Evolutionary conservation across 2,888 invertebrate species (phyloP).

Genomic region (Sinodicranocentrus sp.): DNA sequence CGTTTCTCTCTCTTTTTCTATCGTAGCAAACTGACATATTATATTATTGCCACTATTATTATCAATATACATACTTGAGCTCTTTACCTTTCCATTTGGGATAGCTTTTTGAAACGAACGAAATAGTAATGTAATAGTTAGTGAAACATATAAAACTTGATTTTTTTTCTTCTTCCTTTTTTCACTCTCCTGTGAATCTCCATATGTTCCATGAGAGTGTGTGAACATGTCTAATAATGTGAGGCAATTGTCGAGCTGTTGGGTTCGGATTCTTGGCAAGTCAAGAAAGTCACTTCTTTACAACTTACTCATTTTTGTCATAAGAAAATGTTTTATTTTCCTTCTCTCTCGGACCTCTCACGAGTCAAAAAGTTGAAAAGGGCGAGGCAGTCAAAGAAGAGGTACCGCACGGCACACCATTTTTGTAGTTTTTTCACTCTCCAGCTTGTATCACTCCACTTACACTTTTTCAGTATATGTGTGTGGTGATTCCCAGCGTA

Average conservation of each 20-base stretch:
- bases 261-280: background rate
- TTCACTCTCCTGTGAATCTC: slow-evolving; percentile 6
- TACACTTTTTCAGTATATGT: no score
- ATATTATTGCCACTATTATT: slow-evolving; percentile 40
- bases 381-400: slow-evolving; percentile 24
- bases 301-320: slow-evolving; percentile 9
- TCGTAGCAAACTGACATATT: slow-evolving; percentile 28
- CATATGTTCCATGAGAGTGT: slow-evolving; percentile 6
- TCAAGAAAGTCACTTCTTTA: slow-evolving; percentile 10
- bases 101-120: slow-evolving; percentile 11
- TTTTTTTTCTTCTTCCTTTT: background rate
- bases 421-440: slow-evolving; percentile 4
- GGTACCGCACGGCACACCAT: slow-evolving; percentile 23
- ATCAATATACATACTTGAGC: slow-evolving; percentile 16
- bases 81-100: slow-evolving; percentile 17
- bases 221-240: slow-evolving; percentile 29
- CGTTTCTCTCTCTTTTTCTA: background rate
- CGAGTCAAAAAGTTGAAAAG: slow-evolving; percentile 18
- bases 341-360: background rate
- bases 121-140: slow-evolving; percentile 8
- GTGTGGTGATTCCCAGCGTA: no score
- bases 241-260: slow-evolving; percentile 12
- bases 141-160: slow-evolving; percentile 24
- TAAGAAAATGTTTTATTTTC: background rate
- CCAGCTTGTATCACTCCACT: slow-evolving; percentile 17